Evolutionary conservation across 2,113 vertebrate species (phyloP).

Genomic region (Macrotis lagotis): DNA sequence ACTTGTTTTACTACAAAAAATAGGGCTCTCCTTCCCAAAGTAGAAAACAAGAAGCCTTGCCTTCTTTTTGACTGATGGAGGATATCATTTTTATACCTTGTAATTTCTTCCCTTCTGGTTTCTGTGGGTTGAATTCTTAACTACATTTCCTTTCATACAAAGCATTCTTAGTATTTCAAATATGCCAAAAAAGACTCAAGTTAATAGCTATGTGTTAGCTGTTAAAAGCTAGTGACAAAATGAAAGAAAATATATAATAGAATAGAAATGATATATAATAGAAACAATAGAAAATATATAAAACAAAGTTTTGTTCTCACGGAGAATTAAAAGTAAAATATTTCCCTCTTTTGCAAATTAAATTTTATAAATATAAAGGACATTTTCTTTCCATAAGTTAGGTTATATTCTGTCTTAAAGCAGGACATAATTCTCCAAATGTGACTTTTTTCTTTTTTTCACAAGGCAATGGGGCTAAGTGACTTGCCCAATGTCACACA

Average conservation of each 20-base stretch:
- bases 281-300: too few relatives aligned
- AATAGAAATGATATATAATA: too few relatives aligned
- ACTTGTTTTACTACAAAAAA: neutral
- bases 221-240: neutral
- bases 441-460: too few relatives aligned
- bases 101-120: neutral
- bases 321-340: neutral
- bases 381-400: neutral
- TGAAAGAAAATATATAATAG: neutral
- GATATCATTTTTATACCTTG: neutral
- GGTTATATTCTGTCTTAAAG: neutral
- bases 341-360: neutral
- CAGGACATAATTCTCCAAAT: neutral
- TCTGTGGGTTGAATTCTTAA: neutral
- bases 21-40: neutral
- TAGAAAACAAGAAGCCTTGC: neutral
- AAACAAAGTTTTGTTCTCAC: neutral
- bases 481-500: too few relatives aligned
- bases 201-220: neutral
- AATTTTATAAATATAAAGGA: neutral
- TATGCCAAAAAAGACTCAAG: neutral
- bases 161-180: neutral
- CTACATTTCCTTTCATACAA: neutral
- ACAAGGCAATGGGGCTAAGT: too few relatives aligned
- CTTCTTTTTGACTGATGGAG: neutral